These are phyloP conservation scores for Periophthalmus modestus DNA, from an alignment of 2,113 vertebrate genomes.

Conservation along the genomic window DNA sequence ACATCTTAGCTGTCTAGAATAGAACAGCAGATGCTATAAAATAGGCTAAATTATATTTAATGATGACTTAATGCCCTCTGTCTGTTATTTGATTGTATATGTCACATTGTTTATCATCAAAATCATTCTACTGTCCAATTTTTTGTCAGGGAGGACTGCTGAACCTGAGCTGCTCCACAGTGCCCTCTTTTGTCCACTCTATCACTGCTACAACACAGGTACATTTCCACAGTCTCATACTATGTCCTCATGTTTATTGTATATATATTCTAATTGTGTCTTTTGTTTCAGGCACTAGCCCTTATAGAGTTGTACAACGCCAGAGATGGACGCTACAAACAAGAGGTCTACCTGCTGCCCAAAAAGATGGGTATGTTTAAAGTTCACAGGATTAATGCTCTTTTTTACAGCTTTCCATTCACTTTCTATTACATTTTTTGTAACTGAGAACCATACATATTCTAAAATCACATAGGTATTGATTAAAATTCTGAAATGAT, in stretches of 20 bases:
- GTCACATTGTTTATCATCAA: neutral
- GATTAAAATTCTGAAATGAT: too few species aligned
- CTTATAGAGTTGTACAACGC: conserved; percentile 91
- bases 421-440: too few species aligned
- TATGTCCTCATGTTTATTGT: neutral
- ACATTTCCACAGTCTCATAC: neutral
- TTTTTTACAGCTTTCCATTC: neutral
- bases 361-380: conserved; percentile 87
- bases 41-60: too few species aligned
- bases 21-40: too few species aligned
- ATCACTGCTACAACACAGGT: conserved; percentile 94
- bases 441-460: too few species aligned
- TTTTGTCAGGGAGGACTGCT: conserved; percentile 85
- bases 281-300: conserved; percentile 56
- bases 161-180: conserved; percentile 95
- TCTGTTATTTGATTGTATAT: too few species aligned
- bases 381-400: neutral
- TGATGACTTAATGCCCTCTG: too few species aligned
- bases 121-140: neutral
- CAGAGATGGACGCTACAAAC: conserved; percentile 89
- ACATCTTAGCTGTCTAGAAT: too few species aligned
- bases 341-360: conserved; percentile 90
- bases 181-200: conserved; percentile 92
- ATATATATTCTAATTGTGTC: neutral
- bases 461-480: too few species aligned